A percentile compares a stretch with the other conserved stretches of the same genome.
These are phyloP conservation scores for Lamellibrachia columna DNA, from an alignment of 2,888 invertebrate genomes.

Conservation along the genomic window DNA sequence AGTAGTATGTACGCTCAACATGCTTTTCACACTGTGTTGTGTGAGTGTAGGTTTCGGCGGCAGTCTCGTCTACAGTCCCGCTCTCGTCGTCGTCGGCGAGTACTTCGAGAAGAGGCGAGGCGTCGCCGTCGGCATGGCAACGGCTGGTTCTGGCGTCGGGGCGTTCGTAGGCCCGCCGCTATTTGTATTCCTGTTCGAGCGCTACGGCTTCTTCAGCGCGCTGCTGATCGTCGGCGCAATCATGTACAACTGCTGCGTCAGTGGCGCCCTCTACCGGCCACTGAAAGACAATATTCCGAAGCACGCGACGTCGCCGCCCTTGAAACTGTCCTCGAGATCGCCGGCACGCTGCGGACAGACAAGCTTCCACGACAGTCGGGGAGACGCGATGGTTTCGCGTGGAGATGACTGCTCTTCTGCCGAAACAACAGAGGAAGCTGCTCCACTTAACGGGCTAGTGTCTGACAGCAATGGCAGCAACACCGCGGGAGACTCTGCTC, in stretches of 20 bases:
- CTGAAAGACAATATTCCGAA: not conserved
- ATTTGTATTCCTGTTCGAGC: slow-evolving; percentile 18
- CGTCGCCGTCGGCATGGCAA: slow-evolving; percentile 13
- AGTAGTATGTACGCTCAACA: too few relatives aligned
- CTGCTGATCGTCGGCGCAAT: slow-evolving; percentile 25
- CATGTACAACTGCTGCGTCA: slow-evolving; percentile 17
- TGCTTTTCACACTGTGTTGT: not conserved
- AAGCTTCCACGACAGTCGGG: not conserved
- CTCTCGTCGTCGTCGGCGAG: slow-evolving; percentile 25
- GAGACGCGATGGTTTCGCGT: not conserved
- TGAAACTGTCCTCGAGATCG: not conserved
- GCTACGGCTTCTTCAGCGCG: slow-evolving; percentile 27
- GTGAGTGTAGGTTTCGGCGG: slow-evolving; percentile 21
- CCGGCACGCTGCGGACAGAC: not conserved
- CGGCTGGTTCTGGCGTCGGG: slow-evolving; percentile 20
- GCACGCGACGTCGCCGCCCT: not conserved
- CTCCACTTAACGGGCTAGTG: not conserved
- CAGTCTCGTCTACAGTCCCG: slow-evolving; percentile 26
- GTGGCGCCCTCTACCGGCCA: slow-evolving; percentile 28
- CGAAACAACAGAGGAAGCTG: not conserved
- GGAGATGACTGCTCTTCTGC: not conserved
- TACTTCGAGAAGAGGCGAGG: slow-evolving; percentile 26
- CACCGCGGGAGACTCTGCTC: not conserved
- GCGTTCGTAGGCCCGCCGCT: slow-evolving; percentile 25
- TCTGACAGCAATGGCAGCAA: not conserved